Evolutionary conservation across 2,113 vertebrate species (phyloP).

Genomic region (Naja naja): DNA sequence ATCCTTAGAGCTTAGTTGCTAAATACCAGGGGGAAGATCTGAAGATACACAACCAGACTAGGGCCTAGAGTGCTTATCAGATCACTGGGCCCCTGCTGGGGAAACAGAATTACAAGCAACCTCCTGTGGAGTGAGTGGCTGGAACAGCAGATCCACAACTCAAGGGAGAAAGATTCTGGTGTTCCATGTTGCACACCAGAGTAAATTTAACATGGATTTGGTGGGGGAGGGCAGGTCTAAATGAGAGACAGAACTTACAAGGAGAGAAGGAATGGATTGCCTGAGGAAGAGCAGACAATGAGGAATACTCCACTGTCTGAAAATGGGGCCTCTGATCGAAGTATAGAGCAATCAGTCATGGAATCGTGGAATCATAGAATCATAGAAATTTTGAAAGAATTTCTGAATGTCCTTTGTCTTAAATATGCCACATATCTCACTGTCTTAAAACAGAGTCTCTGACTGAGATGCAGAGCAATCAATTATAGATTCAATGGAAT

Average conservation of each 20-base stretch:
- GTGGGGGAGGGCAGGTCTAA: not conserved
- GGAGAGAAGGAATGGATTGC: not conserved
- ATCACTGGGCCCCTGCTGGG: not conserved
- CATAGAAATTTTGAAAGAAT: not conserved
- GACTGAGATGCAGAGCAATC: too few relatives aligned
- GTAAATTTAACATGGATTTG: not conserved
- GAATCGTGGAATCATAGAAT: too few relatives aligned
- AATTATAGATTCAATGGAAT: too few relatives aligned
- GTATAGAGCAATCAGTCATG: not conserved
- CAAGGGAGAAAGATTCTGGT: not conserved
- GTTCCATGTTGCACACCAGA: not conserved
- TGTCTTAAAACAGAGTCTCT: too few relatives aligned
- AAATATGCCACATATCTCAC: not conserved
- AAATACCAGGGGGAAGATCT: conserved; percentile 13
- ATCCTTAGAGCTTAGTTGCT: conserved; percentile 8
- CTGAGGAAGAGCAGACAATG: too few relatives aligned
- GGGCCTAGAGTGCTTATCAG: not conserved
- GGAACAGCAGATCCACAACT: not conserved
- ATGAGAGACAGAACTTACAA: not conserved
- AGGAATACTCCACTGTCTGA: not conserved
- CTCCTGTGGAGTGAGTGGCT: not conserved
- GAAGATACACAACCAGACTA: not conserved
- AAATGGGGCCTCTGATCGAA: not conserved
- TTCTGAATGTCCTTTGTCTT: not conserved
- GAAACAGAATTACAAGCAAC: not conserved